Base-by-base conservation (phyloP, 2,888 invertebrate genomes). In the Octonoba sinensis region DNA sequence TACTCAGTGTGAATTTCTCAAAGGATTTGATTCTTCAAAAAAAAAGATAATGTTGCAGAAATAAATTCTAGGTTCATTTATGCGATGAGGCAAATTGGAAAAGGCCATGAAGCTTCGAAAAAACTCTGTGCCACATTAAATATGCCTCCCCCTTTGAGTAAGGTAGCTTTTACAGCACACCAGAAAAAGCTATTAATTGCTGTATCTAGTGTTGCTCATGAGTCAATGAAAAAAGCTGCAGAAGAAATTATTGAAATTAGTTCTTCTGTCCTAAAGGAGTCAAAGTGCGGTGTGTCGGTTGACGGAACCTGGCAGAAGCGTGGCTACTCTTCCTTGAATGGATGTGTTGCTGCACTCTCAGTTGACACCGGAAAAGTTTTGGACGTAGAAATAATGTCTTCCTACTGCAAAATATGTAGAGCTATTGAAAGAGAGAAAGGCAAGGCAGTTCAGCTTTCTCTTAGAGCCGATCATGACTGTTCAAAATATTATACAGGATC, bases 11-110 rank as follows among this genome's bases (percentile, higher is more conserved):
- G 20, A 20, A 12, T 56, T 56, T 56, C 8, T 18, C 6, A 56
- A 56, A 13, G 20, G 18, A 56, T 13, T 56, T 56, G 56, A 8
- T 8, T 56, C 56, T 56, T 56, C 56, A 13, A 20, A 56, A 56
- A 56, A 56, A 13, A 56, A 18, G 13, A 13, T 20, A 56, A 20
- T 2, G n/a, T 20, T 56, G 18, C 20, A 20, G 56, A 56, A 18
- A 56, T 56, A 4, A 56, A 56, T 20, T 56, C 18, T 1, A 56
- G 20, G 24, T 60, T 60, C 20, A 22, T 60, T 4, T 27, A 24
- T 60, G 60, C 12, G 6, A 60, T 60, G 60, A 22, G 60, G 13
- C 60, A 24, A n/a, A 60, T 60, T 60, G 60, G 60, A 6, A 60
- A n/a, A 60, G 60, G 60, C 11, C 60, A 24, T 13, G 22, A 22